Evolutionary conservation across 1,140 invertebrate genomes (phyloP), one percentile per base, ranked within the genome.

Genomic region (Philaenus spumarius): DNA sequence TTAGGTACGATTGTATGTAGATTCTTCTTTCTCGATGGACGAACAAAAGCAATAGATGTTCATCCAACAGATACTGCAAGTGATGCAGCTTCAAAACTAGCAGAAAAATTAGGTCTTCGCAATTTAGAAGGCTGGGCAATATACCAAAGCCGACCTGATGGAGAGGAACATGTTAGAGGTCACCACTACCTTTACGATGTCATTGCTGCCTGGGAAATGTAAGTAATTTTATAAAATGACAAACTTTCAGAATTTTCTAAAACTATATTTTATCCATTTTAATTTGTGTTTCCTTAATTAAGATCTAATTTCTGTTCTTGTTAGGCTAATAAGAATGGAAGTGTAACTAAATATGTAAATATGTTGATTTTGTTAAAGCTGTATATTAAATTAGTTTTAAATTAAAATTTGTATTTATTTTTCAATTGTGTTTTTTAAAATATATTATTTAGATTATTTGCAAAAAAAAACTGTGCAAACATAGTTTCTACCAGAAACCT

Each of bases 181-280:
- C 91, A 94, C 72, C 89, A 95, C 73, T 97, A 93, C 71, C 73
- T 97, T 0, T 94, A 95, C 68, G 95, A 97, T 71, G 85, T 97
- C 7, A 91, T 97, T 56, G 89, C 93, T 12, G 85, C 88, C 30
- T 97, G 95, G 94, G 91, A 94, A 78, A 80, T 84, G 86, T 89
- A 79, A 81, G 83, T 30, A 30, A 3, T 4, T 3, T 30, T 30
- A 30, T 30, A 30, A 30, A 30, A 30, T 30, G 26, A 4, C 9
- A 30, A 30, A 30, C 9, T 4, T 30, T 30, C n/a, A n/a, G n/a
- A n/a, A n/a, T n/a, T n/a, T n/a, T n/a, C n/a, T n/a, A n/a, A n/a
- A n/a, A n/a, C n/a, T n/a, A n/a, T n/a, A n/a, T n/a, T n/a, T n/a
- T n/a, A n/a, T n/a, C n/a, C n/a, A n/a, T n/a, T n/a, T n/a, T n/a